Evolutionary conservation across 2,113 vertebrate species (phyloP).

Genomic region (Gnathonemus longibarbis): DNA sequence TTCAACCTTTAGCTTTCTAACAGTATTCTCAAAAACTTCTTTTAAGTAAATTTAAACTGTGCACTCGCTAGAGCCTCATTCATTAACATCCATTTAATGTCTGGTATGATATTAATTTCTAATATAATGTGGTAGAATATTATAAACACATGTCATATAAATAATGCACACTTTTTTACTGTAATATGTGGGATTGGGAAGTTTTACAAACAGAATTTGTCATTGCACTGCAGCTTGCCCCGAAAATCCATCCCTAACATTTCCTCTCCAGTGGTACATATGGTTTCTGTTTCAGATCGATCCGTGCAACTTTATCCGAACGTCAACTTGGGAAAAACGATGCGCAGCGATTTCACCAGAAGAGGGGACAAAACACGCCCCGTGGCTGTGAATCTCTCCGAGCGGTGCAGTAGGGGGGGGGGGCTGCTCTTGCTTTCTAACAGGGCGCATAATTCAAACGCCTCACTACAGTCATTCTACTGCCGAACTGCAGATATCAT

Average conservation of each 20-base stretch:
- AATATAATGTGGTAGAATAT: neutral
- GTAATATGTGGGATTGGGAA: neutral
- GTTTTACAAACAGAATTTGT: neutral
- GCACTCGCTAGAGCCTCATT: neutral
- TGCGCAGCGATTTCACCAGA: neutral
- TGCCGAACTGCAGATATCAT: neutral
- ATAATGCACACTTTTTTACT: neutral
- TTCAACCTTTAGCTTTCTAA: neutral
- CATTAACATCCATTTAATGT: neutral
- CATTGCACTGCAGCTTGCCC: neutral
- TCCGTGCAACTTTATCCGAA: neutral
- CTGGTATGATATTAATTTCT: neutral
- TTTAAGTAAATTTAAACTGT: neutral
- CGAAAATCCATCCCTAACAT: neutral
- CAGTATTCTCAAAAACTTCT: neutral
- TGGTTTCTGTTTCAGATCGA: conserved; percentile 6
- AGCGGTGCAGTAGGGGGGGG: neutral
- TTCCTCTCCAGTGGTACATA: neutral
- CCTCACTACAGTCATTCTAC: neutral
- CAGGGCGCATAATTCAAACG: neutral
- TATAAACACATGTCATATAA: neutral
- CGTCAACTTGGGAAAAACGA: neutral
- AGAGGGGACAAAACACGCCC: neutral
- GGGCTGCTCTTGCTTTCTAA: neutral
- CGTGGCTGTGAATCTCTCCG: neutral